Conservation (phyloP, 2,888 invertebrate genomes). For the Spialia ferax region DNA sequence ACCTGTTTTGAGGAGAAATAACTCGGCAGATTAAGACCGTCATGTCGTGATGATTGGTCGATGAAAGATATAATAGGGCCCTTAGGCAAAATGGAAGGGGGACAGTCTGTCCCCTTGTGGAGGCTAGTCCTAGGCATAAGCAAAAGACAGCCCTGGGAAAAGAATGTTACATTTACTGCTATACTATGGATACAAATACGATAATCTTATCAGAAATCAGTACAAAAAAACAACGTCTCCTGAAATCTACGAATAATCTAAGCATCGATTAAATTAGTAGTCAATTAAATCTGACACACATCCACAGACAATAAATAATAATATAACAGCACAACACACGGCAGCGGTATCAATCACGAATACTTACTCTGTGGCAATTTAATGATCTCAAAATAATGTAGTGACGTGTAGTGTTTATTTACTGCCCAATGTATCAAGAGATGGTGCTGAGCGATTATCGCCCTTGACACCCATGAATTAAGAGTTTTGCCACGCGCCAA, state of each 20-base stretch:
- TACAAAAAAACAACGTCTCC: too few relatives aligned
- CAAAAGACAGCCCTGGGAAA: too few relatives aligned
- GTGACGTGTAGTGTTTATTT: conserved; percentile 71
- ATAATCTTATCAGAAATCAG: too few relatives aligned
- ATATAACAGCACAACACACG: conserved; percentile 31
- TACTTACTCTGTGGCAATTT: conserved; percentile 64
- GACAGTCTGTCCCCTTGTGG: too few relatives aligned
- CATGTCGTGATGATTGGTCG: too few relatives aligned
- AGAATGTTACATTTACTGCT: too few relatives aligned
- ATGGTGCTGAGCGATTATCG: conserved; percentile 48
- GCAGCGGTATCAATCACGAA: conserved; percentile 65
- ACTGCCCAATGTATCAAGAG: conserved; percentile 52
- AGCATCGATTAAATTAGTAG: background rate
- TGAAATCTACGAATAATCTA: background rate
- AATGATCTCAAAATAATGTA: conserved; percentile 81
- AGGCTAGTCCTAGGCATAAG: too few relatives aligned
- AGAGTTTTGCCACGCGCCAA: conserved; percentile 50
- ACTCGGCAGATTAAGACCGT: too few relatives aligned
- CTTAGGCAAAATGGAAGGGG: too few relatives aligned
- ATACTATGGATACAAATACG: too few relatives aligned
- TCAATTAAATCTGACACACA: conserved; percentile 1
- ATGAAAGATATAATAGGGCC: too few relatives aligned
- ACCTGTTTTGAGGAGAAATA: too few relatives aligned
- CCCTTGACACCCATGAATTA: conserved; percentile 53
- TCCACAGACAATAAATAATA: conserved; percentile 3